These are phyloP conservation scores for Elephas maximus DNA, from an alignment of 2,113 vertebrate species.

Conservation along the genomic window DNA sequence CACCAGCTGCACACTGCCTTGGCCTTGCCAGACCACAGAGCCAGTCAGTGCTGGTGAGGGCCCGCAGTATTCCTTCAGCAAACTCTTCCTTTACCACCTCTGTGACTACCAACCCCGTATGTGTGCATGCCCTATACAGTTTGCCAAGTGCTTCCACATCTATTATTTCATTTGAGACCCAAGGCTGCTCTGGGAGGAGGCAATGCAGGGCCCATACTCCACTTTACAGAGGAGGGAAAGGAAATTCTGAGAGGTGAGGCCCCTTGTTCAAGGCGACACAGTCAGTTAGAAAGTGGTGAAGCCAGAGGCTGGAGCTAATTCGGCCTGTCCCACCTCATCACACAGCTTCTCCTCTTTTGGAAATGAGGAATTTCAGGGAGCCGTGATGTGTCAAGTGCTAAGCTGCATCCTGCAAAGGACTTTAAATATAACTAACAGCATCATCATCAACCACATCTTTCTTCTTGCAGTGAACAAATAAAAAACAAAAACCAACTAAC, in stretches of 20 bases:
- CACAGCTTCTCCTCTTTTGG: not conserved
- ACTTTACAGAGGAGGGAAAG: not conserved
- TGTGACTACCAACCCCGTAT: not conserved
- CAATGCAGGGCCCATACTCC: not conserved
- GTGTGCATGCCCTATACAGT: not conserved
- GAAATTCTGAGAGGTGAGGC: not conserved
- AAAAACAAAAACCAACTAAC: not conserved
- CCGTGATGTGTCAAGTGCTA: not conserved
- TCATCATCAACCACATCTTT: not conserved
- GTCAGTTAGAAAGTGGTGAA: not conserved
- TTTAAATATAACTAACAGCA: not conserved
- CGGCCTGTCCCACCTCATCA: not conserved
- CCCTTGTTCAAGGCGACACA: not conserved
- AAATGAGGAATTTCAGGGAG: not conserved
- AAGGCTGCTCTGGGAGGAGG: not conserved
- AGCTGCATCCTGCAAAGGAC: not conserved
- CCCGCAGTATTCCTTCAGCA: not conserved
- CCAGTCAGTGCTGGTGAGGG: not conserved
- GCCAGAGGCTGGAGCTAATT: not conserved
- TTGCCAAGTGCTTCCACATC: not conserved
- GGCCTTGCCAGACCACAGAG: constrained; percentile 62
- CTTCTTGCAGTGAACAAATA: not conserved
- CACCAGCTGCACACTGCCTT: constrained; percentile 60
- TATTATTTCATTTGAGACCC: not conserved
- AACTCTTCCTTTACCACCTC: not conserved